phyloP scores from a whole-genome alignment of 2,113 vertebrate species.

The Toxotes jaculatrix region DNA sequence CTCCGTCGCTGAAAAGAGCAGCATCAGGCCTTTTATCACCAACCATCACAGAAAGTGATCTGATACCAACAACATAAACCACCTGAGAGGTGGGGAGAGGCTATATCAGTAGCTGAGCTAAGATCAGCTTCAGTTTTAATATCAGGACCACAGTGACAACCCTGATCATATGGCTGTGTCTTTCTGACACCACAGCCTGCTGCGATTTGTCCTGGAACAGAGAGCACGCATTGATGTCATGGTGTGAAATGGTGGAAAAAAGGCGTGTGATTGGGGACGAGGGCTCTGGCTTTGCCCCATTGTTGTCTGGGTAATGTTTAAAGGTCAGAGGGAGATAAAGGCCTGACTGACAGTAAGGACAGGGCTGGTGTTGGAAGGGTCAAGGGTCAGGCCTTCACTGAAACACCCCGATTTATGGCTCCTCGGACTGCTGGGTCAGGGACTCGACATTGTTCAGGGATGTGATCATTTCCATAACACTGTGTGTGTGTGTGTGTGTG shows the following conservation, averaged over 20 bases:
- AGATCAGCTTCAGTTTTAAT: not conserved
- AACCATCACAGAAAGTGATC: not conserved
- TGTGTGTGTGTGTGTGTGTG: conserved; percentile 51
- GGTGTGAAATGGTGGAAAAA: conserved; percentile 56
- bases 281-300: conserved; percentile 50
- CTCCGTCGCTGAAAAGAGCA: not conserved
- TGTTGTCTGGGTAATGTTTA: conserved; percentile 69
- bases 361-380: conserved; percentile 77
- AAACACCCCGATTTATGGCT: conserved; percentile 75
- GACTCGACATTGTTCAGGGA: conserved; percentile 76
- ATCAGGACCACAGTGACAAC: not conserved
- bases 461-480: conserved; percentile 81
- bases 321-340: conserved; percentile 77
- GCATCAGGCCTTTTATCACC: not conserved
- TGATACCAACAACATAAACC: not conserved
- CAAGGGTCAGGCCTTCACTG: conserved; percentile 67
- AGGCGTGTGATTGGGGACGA: conserved; percentile 61
- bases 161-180: not conserved
- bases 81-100: too few species aligned
- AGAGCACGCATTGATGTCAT: conserved; percentile 61
- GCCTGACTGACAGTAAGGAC: conserved; percentile 79
- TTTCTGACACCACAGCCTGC: not conserved
- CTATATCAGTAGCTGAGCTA: not conserved
- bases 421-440: conserved; percentile 70
- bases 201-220: conserved; percentile 46